These are phyloP conservation scores for Pleuronectes platessa DNA, from an alignment of 2,113 vertebrate species.

Conservation along the genomic window DNA sequence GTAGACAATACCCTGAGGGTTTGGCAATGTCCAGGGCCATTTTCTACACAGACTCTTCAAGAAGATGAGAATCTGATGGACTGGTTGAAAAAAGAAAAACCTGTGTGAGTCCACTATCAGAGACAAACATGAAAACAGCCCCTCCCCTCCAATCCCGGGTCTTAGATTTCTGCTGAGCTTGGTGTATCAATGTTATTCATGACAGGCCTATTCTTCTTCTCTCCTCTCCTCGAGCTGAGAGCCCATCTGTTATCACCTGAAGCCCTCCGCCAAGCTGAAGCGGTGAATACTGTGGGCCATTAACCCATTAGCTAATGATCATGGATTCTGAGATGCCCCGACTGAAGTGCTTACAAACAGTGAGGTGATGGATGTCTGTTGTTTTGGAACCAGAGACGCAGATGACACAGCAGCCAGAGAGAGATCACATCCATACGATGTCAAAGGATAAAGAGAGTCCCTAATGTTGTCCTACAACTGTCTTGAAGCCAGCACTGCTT, in stretches of 20 bases:
- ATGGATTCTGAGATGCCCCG: slow-evolving; percentile 13
- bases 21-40: neutral
- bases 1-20: neutral
- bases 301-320: slow-evolving; percentile 56
- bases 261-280: slow-evolving; percentile 15
- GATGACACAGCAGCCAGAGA: neutral
- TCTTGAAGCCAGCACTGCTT: slow-evolving; percentile 6
- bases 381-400: neutral
- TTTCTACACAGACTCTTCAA: neutral
- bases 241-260: slow-evolving; percentile 54
- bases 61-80: neutral
- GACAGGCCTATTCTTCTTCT: slow-evolving; percentile 27
- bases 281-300: slow-evolving; percentile 19
- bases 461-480: neutral
- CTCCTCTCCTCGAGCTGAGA: slow-evolving; percentile 17
- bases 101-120: neutral
- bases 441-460: slow-evolving; percentile 6
- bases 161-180: slow-evolving; percentile 26
- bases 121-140: slow-evolving; percentile 8
- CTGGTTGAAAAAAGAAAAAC: neutral
- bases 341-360: slow-evolving; percentile 35
- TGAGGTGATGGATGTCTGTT: slow-evolving; percentile 11
- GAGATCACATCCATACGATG: neutral
- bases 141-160: neutral
- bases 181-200: slow-evolving; percentile 36